Conservation (phyloP, 2,113 vertebrate species). For the Archilochus colubris region DNA sequence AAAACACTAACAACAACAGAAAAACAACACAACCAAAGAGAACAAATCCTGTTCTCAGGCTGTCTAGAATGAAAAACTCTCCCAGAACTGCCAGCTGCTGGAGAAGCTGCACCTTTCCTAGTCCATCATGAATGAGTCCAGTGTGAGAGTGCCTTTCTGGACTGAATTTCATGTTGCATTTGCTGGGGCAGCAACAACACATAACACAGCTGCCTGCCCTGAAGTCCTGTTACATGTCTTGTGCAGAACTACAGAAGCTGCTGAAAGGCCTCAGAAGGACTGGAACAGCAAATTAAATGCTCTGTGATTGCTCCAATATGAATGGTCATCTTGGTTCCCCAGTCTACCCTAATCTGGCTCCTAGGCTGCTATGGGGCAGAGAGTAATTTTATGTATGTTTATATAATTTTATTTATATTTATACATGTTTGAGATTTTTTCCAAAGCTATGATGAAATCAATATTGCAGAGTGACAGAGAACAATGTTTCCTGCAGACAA, state of each 20-base stretch:
- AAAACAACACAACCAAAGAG: not conserved
- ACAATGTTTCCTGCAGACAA: not conserved
- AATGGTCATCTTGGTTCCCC: not conserved
- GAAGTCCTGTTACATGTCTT: rapidly evolving
- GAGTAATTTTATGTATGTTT: not conserved
- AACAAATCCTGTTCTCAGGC: not conserved
- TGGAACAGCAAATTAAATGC: not conserved
- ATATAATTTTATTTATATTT: not conserved
- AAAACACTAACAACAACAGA: not conserved
- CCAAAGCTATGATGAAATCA: not conserved
- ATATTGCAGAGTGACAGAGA: not conserved
- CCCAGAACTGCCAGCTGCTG: not conserved
- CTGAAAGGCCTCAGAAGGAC: not conserved
- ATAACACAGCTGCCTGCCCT: not conserved
- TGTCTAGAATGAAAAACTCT: not conserved
- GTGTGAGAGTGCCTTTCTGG: not conserved
- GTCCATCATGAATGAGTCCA: rapidly evolving
- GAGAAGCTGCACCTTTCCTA: not conserved
- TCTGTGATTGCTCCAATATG: not conserved
- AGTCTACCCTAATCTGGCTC: not conserved
- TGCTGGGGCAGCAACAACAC: not conserved
- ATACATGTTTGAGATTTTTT: not conserved
- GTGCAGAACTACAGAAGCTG: not conserved
- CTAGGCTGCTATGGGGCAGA: not conserved
- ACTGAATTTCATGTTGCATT: not conserved